These are phyloP conservation scores for Tetramorium alpestre DNA, from an alignment of 1,140 invertebrate genomes.

Conservation along the genomic window DNA sequence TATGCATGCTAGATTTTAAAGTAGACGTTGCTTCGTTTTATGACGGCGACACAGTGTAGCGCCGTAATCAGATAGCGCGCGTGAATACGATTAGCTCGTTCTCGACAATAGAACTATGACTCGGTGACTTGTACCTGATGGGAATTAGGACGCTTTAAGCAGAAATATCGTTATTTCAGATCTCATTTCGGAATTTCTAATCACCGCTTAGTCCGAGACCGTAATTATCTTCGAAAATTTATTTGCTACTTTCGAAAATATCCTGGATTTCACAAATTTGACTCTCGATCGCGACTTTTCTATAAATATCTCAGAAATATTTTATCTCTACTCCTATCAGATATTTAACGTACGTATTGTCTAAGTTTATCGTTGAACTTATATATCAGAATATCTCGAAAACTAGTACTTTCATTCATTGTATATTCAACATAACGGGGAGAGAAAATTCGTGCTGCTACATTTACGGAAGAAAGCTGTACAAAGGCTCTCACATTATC, in stretches of 20 bases:
- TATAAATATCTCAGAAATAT: not conserved
- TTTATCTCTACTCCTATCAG: not conserved
- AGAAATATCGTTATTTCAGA: slow-evolving; percentile 18
- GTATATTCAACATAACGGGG: not conserved
- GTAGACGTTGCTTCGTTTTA: slow-evolving; percentile 56
- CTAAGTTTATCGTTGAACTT: no score
- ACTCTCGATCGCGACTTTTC: not conserved
- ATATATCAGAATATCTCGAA: not conserved
- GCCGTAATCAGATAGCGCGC: slow-evolving; percentile 54
- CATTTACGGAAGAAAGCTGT: not conserved
- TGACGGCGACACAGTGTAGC: slow-evolving; percentile 40
- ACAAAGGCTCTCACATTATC: not conserved
- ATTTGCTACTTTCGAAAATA: not conserved
- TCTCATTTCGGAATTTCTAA: not conserved
- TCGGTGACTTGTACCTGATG: slow-evolving; percentile 36
- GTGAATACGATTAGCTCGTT: slow-evolving; percentile 58
- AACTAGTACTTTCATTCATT: not conserved
- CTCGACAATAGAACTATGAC: slow-evolving; percentile 36
- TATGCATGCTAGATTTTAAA: slow-evolving; percentile 61
- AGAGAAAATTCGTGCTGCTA: not conserved
- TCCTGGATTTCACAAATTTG: not conserved
- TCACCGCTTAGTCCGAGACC: not conserved
- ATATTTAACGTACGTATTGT: not conserved
- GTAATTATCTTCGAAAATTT: not conserved
- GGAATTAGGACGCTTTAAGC: slow-evolving; percentile 17